A percentile compares a stretch with the other conserved stretches of the same genome.
Conservation (phyloP, 1,140 invertebrate genomes). For the Oryctes rhinoceros region DNA sequence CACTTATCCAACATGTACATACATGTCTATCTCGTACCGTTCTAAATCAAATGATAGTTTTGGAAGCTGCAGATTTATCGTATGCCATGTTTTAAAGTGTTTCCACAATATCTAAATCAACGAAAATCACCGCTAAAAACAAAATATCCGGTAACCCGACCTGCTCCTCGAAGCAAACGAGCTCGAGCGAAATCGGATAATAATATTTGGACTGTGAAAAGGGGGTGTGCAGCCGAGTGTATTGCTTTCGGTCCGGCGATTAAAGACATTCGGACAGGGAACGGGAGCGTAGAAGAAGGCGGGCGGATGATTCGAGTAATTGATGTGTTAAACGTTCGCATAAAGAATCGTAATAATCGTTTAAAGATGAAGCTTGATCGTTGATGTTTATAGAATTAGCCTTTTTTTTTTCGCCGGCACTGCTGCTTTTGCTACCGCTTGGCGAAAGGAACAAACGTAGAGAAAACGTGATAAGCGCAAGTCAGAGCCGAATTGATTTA, state of each 20-base stretch:
- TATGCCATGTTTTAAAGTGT: too few species aligned
- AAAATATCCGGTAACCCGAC: not conserved
- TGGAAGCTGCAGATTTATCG: too few species aligned
- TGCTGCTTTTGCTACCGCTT: too few species aligned
- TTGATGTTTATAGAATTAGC: conserved; percentile 19
- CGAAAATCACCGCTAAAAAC: too few species aligned
- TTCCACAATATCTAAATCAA: too few species aligned
- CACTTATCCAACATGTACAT: too few species aligned
- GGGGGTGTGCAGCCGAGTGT: conserved; percentile 24
- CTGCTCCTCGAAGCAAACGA: not conserved
- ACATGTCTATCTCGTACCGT: too few species aligned
- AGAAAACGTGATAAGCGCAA: conserved; percentile 6
- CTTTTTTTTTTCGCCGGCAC: not conserved
- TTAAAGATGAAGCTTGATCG: conserved; percentile 31
- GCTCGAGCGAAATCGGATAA: conserved; percentile 27
- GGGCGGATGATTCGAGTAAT: conserved; percentile 18
- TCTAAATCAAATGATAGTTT: too few species aligned
- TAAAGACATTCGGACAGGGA: conserved; percentile 31
- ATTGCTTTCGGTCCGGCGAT: conserved; percentile 16
- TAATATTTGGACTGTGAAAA: conserved; percentile 36
- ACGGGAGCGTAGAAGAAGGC: not conserved
- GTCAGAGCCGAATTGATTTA: conserved; percentile 18
- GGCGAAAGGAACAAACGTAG: not conserved
- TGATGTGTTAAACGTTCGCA: conserved; percentile 28
- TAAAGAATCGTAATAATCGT: conserved; percentile 31